These are phyloP conservation scores for Drosophila eugracilis DNA, from an alignment of 1,140 invertebrate genomes.

Conservation along the genomic window DNA sequence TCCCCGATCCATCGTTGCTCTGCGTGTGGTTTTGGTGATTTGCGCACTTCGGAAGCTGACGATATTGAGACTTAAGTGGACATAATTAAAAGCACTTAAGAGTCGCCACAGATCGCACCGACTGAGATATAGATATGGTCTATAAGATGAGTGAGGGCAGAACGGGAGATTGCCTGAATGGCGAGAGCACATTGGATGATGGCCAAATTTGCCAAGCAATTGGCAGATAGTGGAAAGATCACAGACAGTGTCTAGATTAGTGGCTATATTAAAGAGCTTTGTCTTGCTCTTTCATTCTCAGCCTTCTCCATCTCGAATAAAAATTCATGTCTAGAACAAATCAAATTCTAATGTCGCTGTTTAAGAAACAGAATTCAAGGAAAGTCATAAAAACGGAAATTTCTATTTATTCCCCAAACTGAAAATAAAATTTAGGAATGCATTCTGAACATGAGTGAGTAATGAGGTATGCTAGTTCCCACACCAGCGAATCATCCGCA, in stretches of 20 bases:
- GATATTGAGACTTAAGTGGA: constrained; percentile 78
- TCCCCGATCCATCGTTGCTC: constrained; percentile 23
- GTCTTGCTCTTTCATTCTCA: no score
- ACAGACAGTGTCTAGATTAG: constrained; percentile 30
- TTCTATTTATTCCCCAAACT: no score
- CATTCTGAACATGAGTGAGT: neutral
- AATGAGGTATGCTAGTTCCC: neutral
- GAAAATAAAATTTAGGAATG: no score
- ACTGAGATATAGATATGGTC: constrained; percentile 17
- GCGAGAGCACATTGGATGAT: constrained; percentile 44
- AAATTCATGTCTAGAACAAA: neutral
- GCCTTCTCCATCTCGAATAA: no score
- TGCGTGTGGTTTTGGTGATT: constrained; percentile 62
- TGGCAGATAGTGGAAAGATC: constrained; percentile 52
- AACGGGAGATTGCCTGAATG: no score
- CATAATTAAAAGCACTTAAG: constrained; percentile 82
- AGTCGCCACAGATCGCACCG: constrained; percentile 44
- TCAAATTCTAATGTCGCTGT: no score
- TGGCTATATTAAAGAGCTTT: constrained; percentile 14
- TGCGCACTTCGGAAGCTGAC: constrained; percentile 71
- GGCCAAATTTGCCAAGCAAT: constrained; percentile 58
- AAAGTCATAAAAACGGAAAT: no score
- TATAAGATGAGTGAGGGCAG: constrained; percentile 9
- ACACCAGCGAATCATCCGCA: neutral
- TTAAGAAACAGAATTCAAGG: no score